Conservation (phyloP, 2,113 vertebrate species). For the Hylia prasina region DNA sequence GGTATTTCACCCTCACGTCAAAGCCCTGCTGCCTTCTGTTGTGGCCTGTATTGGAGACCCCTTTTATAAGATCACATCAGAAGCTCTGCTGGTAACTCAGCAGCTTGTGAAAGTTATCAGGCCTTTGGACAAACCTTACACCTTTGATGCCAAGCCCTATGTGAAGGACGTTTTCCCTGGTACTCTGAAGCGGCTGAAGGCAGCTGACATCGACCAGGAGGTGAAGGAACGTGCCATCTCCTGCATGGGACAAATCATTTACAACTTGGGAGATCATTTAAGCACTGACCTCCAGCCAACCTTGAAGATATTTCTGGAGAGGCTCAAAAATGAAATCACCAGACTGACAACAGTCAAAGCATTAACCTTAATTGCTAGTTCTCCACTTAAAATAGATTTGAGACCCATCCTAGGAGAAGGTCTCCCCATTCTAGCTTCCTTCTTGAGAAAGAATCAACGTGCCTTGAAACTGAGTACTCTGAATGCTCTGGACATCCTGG, state of each 20-base stretch:
- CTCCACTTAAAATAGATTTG: constrained; percentile 82
- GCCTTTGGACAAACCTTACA: constrained; percentile 70
- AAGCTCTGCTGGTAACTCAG: constrained; percentile 86
- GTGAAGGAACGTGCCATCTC: constrained; percentile 93
- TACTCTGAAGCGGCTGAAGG: constrained; percentile 83
- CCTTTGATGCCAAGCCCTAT: constrained; percentile 79
- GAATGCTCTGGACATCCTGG: constrained; percentile 80
- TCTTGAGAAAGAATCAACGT: constrained; percentile 90
- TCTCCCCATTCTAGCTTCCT: constrained; percentile 85
- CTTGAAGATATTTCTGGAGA: constrained; percentile 85
- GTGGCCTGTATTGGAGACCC: constrained; percentile 83
- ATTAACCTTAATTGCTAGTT: constrained; percentile 78
- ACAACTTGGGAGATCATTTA: constrained; percentile 84
- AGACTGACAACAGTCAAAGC: constrained; percentile 85
- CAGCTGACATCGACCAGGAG: constrained; percentile 94
- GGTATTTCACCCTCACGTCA: constrained; percentile 86
- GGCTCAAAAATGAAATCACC: constrained; percentile 91
- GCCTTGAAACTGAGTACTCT: constrained; percentile 83
- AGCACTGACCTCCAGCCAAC: constrained; percentile 79
- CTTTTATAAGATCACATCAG: constrained; percentile 90
- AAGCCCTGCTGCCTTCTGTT: constrained; percentile 79
- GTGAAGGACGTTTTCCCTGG: constrained; percentile 78
- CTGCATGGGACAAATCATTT: constrained; percentile 87
- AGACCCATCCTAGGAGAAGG: constrained; percentile 80
- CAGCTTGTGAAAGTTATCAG: constrained; percentile 84